Evolutionary conservation across 2,797 vertebrate species (phyloP), one percentile per base, ranked within the genome.

Genomic region (Melanotaenia boesemani): DNA sequence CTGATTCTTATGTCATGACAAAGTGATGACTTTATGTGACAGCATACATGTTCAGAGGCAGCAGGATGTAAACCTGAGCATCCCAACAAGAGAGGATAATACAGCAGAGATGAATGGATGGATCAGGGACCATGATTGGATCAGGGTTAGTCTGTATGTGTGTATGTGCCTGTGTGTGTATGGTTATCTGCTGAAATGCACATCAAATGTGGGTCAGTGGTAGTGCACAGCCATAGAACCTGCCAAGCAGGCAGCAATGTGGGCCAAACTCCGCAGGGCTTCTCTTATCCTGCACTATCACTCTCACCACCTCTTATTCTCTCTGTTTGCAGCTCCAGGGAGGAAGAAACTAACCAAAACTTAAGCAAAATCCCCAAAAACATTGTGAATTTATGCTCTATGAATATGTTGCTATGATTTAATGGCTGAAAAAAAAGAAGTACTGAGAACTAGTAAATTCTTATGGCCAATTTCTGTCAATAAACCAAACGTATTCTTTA

Each of bases 141-240:
- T 87, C 75, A 76, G 76, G 60, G 76, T 82, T 76, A 70, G 64
- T 56, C 46, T 68, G 64, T 66, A 69, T 24, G 61, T 30, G 54
- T 39, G 46, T 36, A 65, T 59, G 67, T 20, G 44, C 55, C 46
- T 36, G 67, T 59, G 67, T 20, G 44, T 32, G 24, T 68, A 72
- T 37, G 6, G 67, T 8, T 74, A 64, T 80, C 55, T 2, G 48
- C 61, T 77, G 81, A 79, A 77, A 76, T 50, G 59, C 78, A 81
- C 41, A 63, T 67, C 64, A 75, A 87, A 94, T 92, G 86, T 94
- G 92, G 93, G 92, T 93, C 93, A 94, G 79, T 77, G 80, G 74
- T 71, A 77, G 70, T 73, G 76, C 79, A 81, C 69, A 63, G 70
- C 84, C 76, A 87, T 84, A 58, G 82, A 84, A 85, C 83, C 77